Base-by-base conservation (phyloP, 1,140 invertebrate species). In the Meloidogyne hapla region DNA sequence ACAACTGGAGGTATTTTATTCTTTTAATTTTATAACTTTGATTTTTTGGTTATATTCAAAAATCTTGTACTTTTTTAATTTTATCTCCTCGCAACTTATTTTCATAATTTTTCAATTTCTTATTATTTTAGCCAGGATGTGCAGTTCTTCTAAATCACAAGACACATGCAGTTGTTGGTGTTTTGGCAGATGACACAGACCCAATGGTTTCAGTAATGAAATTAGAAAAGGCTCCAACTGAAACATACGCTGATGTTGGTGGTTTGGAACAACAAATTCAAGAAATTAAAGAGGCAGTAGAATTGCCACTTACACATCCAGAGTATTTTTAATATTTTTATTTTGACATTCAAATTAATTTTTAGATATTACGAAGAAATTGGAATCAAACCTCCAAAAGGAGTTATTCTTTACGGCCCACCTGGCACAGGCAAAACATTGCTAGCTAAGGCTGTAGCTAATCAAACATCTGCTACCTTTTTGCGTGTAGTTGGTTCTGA, bases 141-240 rank as follows among this genome's bases (percentile, higher is more conserved):
- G 97, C 96, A 21, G 97, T 99, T 21, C 89, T 99, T 0, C 90
- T 99, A 0, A 99, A 99, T 89, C 97, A 99, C 89, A 99, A 99
- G 90, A 91, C 92, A 9, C 96, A 99, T 90, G 95, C 97, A 77
- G 96, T 99, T 56, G 95, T 99, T 63, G 97, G 97, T 79, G 96
- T 99, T 0, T 88, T 99, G 28, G 93, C 94, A 48, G 97, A 99
- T 90, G 97, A 99, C 87, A 98, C 95, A n/a, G 97, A 99, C 90
- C 97, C 97, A 18, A 99, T 99, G 96, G 97, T 99, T 1, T 99
- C 95, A 40, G 97, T 99, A 0, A 99, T 99, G 97, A 99, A 99
- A 88, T 88, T 99, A 48, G 97, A 99, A 86, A 99, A 99, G 88
- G 97, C 97, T 26, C 97, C 97, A 13, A 95, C 98, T 45, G 97